Conservation (phyloP, 37 sponge, comb jelly and placozoan genomes). For the Ianthella basta region DNA sequence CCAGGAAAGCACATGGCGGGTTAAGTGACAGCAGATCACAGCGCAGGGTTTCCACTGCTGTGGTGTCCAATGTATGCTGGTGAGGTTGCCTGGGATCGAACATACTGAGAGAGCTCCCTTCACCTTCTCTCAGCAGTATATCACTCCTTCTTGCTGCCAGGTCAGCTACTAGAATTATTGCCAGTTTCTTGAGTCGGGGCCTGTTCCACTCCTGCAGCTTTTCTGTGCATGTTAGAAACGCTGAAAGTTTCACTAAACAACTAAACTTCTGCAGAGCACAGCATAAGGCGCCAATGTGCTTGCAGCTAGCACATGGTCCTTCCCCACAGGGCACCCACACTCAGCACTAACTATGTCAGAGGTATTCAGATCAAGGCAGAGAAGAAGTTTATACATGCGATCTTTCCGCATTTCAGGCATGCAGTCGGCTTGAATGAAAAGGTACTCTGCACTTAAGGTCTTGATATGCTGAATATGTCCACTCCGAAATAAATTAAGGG, state of each 20-base stretch:
- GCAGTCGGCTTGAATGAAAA: too few relatives aligned
- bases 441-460: not conserved
- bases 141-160: slow-evolving; percentile 20
- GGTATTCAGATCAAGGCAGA: too few relatives aligned
- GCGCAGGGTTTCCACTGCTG: slow-evolving; percentile 34
- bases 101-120: slow-evolving; percentile 1
- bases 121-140: slow-evolving; percentile 8
- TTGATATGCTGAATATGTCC: slow-evolving; percentile 47
- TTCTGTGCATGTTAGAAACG: too few relatives aligned
- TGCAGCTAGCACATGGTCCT: too few relatives aligned
- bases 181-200: slow-evolving; percentile 37
- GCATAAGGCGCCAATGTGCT: too few relatives aligned
- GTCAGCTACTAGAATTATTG: slow-evolving; percentile 30
- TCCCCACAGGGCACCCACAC: too few relatives aligned
- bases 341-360: too few relatives aligned
- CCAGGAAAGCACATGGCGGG: slow-evolving; percentile 40
- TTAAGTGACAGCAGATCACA: slow-evolving; percentile 28
- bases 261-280: too few relatives aligned
- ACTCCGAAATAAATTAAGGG: slow-evolving; percentile 47
- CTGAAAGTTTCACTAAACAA: too few relatives aligned
- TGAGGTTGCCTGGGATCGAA: slow-evolving; percentile 45
- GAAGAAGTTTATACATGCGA: too few relatives aligned
- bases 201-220: slow-evolving; percentile 48
- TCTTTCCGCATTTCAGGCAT: too few relatives aligned
- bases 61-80: not conserved